Percentiles rank a stretch among this genome's conserved stretches.
phyloP scores from a whole-genome alignment of 2,888 invertebrate species.

The Quadroppia sp. region DNA sequence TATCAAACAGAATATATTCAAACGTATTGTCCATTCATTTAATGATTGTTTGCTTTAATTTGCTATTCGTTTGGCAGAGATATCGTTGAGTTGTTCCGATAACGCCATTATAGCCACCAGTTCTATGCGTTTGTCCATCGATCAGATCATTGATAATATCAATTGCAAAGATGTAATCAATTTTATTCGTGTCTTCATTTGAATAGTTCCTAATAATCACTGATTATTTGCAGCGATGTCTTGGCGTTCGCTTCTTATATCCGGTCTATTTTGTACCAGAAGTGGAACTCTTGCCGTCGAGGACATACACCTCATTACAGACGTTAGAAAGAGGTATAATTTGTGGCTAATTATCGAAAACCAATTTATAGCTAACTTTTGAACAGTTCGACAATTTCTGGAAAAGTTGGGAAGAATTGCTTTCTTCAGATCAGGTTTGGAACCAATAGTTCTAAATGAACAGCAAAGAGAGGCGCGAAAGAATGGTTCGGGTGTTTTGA shows the following conservation, averaged over 20 bases:
- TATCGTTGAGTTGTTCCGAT: constrained; percentile 50
- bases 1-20: constrained; percentile 54
- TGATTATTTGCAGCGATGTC: constrained; percentile 50
- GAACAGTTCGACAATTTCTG: constrained; percentile 52
- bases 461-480: constrained; percentile 55
- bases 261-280: constrained; percentile 56
- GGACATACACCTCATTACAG: constrained; percentile 50
- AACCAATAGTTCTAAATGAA: constrained; percentile 54
- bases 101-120: constrained; percentile 53
- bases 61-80: constrained; percentile 42
- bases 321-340: constrained; percentile 53
- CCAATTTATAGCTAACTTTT: not conserved
- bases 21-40: constrained; percentile 49
- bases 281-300: constrained; percentile 49
- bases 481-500: constrained; percentile 49
- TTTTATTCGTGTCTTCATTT: not conserved
- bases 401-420: constrained; percentile 56
- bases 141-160: constrained; percentile 51
- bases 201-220: too few species aligned
- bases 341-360: not conserved
- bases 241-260: constrained; percentile 55
- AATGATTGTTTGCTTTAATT: not conserved
- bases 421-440: constrained; percentile 55
- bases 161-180: constrained; percentile 51
- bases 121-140: constrained; percentile 52